Percentiles rank a stretch among this genome's conserved stretches.
Conservation (phyloP, 2,113 vertebrate species). For the Thryonomys swinderianus region DNA sequence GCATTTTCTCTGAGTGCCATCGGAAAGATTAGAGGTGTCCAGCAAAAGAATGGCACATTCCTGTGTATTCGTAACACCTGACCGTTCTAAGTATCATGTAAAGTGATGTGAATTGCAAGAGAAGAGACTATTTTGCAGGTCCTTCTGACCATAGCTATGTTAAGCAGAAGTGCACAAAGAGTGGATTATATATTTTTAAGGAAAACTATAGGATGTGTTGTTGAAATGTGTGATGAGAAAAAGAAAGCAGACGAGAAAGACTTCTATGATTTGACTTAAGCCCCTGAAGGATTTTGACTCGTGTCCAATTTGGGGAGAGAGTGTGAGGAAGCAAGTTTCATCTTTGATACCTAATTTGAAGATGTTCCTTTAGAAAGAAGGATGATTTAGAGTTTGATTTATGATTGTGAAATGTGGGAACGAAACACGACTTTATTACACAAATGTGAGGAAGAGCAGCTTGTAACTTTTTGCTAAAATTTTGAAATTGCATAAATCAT, state of each 20-base stretch:
- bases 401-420: neutral
- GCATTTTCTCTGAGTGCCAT: neutral
- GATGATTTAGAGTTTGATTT: neutral
- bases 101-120: neutral
- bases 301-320: neutral
- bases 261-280: neutral
- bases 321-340: neutral
- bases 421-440: neutral
- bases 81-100: neutral
- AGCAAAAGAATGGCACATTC: neutral
- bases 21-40: neutral
- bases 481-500: neutral
- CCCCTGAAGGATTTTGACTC: neutral
- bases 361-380: neutral
- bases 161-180: neutral
- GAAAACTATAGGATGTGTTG: neutral
- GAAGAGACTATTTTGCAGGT: neutral
- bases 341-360: neutral
- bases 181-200: neutral
- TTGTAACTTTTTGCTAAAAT: constrained; percentile 2
- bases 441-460: neutral
- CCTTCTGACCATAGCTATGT: no score
- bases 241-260: neutral
- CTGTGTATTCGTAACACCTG: neutral
- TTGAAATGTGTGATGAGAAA: neutral